A percentile compares a stretch with the other conserved stretches of the same genome.
Evolutionary conservation across 2,888 invertebrate species (phyloP).

Genomic region (Chrysolina americana): DNA sequence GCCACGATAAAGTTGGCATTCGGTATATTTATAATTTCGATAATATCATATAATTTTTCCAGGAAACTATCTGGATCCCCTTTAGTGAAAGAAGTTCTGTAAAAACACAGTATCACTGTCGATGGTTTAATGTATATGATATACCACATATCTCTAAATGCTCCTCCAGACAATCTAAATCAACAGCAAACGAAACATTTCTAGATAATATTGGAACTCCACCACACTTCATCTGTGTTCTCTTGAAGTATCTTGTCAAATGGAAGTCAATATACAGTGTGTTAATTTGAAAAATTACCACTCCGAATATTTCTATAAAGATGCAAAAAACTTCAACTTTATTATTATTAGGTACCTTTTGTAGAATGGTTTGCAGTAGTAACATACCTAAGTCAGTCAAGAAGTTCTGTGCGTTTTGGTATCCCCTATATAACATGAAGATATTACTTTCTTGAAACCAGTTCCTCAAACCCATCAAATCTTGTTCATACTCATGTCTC

Average conservation of each 20-base stretch:
- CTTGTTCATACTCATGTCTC: too few relatives aligned
- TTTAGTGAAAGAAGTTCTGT: conserved; percentile 4
- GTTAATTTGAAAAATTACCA: too few relatives aligned
- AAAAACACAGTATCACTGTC: not conserved
- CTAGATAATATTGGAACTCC: not conserved
- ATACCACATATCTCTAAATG: not conserved
- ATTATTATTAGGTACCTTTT: too few relatives aligned
- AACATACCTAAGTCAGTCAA: too few relatives aligned
- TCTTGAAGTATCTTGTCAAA: not conserved
- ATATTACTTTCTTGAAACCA: too few relatives aligned
- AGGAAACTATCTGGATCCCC: conserved; percentile 1
- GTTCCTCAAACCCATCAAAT: too few relatives aligned
- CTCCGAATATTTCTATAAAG: too few relatives aligned
- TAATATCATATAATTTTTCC: not conserved
- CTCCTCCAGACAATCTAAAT: not conserved
- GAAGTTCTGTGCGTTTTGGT: too few relatives aligned
- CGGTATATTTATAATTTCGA: not conserved
- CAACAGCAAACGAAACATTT: not conserved
- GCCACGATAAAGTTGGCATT: not conserved
- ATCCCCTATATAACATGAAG: too few relatives aligned
- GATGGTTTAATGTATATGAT: not conserved
- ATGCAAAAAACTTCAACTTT: too few relatives aligned
- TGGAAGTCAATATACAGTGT: too few relatives aligned
- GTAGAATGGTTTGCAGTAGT: too few relatives aligned
- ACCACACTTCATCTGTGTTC: not conserved